Evolutionary conservation across 2,113 vertebrate genomes (phyloP).

Genomic region (Coptodon rendalli): DNA sequence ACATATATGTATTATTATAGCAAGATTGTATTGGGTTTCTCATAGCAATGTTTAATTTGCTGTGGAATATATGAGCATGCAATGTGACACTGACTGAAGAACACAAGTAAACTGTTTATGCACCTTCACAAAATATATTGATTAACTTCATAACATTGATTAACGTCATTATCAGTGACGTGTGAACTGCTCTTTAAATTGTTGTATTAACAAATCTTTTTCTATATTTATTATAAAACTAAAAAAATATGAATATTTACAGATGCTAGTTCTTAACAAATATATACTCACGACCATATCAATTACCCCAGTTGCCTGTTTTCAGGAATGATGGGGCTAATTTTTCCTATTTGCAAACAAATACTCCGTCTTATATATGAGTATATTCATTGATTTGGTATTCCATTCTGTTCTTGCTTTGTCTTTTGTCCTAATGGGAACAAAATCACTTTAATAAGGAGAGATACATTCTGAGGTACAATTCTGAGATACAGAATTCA

Average conservation of each 20-base stretch:
- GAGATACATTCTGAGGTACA: no score
- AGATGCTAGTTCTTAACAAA: neutral
- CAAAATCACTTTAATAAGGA: neutral
- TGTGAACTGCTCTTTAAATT: neutral
- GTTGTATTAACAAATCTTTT: neutral
- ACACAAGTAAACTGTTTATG: neutral
- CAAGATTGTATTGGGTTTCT: neutral
- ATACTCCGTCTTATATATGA: accelerated
- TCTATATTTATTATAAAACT: neutral
- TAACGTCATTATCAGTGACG: accelerated
- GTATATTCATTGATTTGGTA: neutral
- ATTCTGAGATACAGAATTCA: neutral
- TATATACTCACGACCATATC: neutral
- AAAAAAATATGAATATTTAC: neutral
- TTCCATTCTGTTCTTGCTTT: accelerated
- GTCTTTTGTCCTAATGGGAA: accelerated
- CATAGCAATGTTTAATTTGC: neutral
- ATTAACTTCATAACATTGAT: neutral
- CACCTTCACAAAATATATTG: neutral
- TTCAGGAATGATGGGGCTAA: neutral
- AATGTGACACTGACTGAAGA: neutral
- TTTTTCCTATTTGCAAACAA: neutral
- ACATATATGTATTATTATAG: neutral
- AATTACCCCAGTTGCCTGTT: neutral
- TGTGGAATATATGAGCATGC: neutral